phyloP scores from a whole-genome alignment of 2,888 invertebrate species.

The Frankliniella fusca region DNA sequence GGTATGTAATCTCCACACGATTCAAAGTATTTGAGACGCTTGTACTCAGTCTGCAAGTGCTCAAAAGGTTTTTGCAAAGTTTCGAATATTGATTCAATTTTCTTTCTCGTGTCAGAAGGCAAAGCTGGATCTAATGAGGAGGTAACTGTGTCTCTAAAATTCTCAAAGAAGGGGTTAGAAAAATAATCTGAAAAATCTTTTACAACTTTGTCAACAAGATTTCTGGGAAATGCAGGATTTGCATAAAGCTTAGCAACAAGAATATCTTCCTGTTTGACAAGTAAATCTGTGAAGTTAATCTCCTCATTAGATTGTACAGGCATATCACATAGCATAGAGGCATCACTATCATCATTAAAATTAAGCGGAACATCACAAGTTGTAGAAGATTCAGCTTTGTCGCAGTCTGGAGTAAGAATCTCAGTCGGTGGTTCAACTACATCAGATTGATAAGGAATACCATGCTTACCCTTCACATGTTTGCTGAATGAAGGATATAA shows the following conservation, averaged over 20 bases:
- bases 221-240: conserved; percentile 1
- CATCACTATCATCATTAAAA: background rate
- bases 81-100: too few species aligned
- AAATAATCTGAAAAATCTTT: conserved; percentile 1
- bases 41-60: conserved; percentile 31
- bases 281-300: background rate
- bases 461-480: background rate
- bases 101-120: too few species aligned
- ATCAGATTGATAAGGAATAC: background rate
- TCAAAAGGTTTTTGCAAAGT: too few species aligned
- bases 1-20: too few species aligned
- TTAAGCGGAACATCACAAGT: background rate
- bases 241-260: conserved; percentile 3
- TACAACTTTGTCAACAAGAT: background rate
- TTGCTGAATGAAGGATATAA: background rate
- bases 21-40: too few species aligned
- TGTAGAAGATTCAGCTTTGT: background rate
- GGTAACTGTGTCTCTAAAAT: background rate
- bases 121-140: background rate
- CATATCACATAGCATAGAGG: background rate
- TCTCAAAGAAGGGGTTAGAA: background rate
- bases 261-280: conserved; percentile 6
- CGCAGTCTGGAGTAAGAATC: background rate
- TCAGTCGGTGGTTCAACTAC: background rate
- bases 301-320: background rate